These are phyloP conservation scores for Microcebus tavaratra DNA, from an alignment of 2,113 vertebrate genomes.

Conservation along the genomic window DNA sequence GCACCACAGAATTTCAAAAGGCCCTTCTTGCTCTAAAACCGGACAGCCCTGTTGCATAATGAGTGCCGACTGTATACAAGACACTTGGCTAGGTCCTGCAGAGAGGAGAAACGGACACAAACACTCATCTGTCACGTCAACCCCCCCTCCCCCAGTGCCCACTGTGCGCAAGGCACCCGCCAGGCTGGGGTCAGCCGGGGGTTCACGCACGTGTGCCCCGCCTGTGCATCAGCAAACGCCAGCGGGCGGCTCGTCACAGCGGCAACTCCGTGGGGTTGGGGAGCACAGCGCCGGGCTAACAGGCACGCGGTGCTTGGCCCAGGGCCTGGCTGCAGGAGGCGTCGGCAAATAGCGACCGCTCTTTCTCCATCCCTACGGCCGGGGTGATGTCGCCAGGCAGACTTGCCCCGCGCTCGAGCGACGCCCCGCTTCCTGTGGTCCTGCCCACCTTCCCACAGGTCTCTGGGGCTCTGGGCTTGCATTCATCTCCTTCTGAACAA, in stretches of 20 bases:
- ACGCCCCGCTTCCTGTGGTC: not conserved
- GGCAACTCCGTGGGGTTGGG: accelerated
- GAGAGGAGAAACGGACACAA: not conserved
- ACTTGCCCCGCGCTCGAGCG: not conserved
- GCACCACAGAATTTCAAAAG: too few relatives aligned
- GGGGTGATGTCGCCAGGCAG: not conserved
- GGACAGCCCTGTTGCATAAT: not conserved
- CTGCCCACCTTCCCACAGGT: not conserved
- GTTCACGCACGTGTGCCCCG: not conserved
- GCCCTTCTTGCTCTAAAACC: not conserved
- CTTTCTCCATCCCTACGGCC: not conserved
- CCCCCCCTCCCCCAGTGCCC: not conserved
- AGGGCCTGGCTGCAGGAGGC: not conserved
- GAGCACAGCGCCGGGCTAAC: accelerated
- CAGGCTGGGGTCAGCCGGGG: accelerated
- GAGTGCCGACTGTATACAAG: not conserved
- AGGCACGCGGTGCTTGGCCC: accelerated
- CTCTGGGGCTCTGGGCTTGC: too few relatives aligned
- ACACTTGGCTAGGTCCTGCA: too few relatives aligned
- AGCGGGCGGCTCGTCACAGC: accelerated
- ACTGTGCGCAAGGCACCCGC: accelerated
- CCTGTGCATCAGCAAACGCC: not conserved
- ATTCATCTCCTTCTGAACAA: not conserved
- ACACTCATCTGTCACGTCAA: accelerated
- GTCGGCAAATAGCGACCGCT: not conserved